Evolutionary conservation across 2,113 vertebrate genomes (phyloP).

Genomic region (Tenebrosternarchus preto): DNA sequence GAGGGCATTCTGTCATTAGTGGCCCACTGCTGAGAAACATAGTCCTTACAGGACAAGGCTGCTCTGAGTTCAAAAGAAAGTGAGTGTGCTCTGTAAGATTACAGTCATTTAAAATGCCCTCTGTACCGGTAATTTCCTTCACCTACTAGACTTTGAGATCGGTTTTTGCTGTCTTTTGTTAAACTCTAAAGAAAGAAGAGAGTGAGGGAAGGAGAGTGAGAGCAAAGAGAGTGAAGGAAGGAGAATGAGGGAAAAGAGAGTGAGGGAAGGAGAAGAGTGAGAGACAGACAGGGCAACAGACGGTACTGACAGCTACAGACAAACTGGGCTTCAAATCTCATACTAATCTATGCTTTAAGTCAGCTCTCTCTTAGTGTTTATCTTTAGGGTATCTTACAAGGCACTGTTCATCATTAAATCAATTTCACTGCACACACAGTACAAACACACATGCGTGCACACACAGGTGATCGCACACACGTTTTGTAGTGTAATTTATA

Average conservation of each 20-base stretch:
- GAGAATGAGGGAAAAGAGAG: slow-evolving; percentile 41
- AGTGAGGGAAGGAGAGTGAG: slow-evolving; percentile 19
- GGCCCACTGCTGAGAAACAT: slow-evolving; percentile 65
- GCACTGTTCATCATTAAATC: background rate
- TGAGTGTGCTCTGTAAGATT: slow-evolving; percentile 64
- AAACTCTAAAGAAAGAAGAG: slow-evolving; percentile 45
- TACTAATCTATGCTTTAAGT: slow-evolving; percentile 4
- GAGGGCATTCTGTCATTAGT: slow-evolving; percentile 34
- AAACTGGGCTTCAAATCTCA: background rate
- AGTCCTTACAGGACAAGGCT: slow-evolving; percentile 63
- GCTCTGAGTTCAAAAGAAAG: slow-evolving; percentile 70
- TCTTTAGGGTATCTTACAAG: slow-evolving; percentile 46
- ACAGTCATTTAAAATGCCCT: slow-evolving; percentile 66
- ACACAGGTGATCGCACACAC: no score
- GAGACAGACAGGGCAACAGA: slow-evolving; percentile 10
- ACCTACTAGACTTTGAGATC: slow-evolving; percentile 55
- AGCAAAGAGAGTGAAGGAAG: slow-evolving; percentile 28
- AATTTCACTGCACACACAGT: slow-evolving; percentile 4
- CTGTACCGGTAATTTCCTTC: slow-evolving; percentile 63
- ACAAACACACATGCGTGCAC: background rate
- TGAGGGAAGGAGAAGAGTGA: slow-evolving; percentile 8
- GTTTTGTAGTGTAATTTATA: no score
- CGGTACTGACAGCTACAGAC: slow-evolving; percentile 20
- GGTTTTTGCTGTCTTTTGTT: slow-evolving; percentile 64
- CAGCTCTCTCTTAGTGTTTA: slow-evolving; percentile 46